A percentile compares a stretch with the other conserved stretches of the same genome.
phyloP scores from a whole-genome alignment of 2,113 vertebrate genomes.

The Alectura lathami region DNA sequence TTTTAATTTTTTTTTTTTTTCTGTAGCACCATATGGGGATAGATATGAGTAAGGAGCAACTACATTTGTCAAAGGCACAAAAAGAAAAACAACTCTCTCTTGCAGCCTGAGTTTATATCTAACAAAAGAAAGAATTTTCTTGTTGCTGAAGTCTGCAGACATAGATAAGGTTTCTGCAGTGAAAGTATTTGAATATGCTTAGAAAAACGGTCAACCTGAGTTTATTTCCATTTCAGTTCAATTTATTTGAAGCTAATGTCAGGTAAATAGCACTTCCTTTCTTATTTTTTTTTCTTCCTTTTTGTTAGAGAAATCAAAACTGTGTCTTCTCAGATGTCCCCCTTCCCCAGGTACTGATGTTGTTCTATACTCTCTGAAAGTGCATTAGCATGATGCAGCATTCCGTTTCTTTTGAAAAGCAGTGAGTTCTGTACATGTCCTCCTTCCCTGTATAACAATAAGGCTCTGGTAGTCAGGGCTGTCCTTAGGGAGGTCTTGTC shows the following conservation, averaged over 20 bases:
- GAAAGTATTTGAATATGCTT: background rate
- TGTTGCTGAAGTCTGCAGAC: background rate
- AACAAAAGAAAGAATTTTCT: background rate
- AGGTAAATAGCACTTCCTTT: background rate
- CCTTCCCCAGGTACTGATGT: background rate
- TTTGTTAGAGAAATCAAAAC: background rate
- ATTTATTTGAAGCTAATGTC: background rate
- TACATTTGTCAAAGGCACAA: background rate
- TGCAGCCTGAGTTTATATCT: background rate
- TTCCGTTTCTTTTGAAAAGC: background rate
- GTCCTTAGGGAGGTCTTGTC: background rate
- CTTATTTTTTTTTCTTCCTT: background rate
- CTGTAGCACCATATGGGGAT: background rate
- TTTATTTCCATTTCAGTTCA: background rate
- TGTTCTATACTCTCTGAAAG: background rate
- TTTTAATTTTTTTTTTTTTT: background rate
- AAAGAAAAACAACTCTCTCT: rapidly evolving
- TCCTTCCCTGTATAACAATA: background rate
- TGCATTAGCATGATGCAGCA: rapidly evolving
- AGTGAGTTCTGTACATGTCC: rapidly evolving
- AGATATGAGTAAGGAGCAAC: background rate
- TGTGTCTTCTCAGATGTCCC: background rate
- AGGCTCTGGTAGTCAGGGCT: background rate
- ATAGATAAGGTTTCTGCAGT: background rate
- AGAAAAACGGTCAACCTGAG: background rate